Conservation (phyloP, 2,113 vertebrate genomes). For the Dicrurus megarhynchus region DNA sequence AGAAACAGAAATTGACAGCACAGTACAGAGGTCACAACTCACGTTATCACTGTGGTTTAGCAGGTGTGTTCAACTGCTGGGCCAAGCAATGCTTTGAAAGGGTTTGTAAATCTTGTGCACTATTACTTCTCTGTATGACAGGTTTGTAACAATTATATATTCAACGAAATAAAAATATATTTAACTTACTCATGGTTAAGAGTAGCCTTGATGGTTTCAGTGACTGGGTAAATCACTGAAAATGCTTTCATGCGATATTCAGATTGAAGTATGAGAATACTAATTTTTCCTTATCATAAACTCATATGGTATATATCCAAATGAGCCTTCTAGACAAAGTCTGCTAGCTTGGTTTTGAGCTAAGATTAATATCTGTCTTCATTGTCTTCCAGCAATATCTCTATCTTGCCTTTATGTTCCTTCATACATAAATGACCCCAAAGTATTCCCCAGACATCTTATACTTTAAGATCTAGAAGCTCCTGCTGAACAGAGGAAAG, state of each 20-base stretch:
- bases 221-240: not conserved
- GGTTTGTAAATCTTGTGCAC: not conserved
- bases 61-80: not conserved
- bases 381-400: not conserved
- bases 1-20: not conserved
- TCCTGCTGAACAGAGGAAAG: not conserved
- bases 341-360: not conserved
- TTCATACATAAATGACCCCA: not conserved
- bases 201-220: not conserved
- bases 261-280: not conserved
- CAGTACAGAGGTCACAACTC: not conserved
- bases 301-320: not conserved
- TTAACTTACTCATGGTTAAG: not conserved
- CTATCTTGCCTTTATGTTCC: not conserved
- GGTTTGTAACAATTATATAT: not conserved
- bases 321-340: not conserved
- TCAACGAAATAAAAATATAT: not conserved
- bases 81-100: not conserved
- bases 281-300: not conserved
- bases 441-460: not conserved
- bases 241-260: not conserved
- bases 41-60: not conserved
- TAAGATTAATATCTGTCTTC: not conserved
- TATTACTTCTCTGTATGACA: not conserved
- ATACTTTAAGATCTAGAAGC: not conserved